Percentiles rank a stretch among this genome's conserved stretches.
These are phyloP conservation scores for Myopa testacea DNA, from an alignment of 2,888 invertebrate species.

Conservation along the genomic window DNA sequence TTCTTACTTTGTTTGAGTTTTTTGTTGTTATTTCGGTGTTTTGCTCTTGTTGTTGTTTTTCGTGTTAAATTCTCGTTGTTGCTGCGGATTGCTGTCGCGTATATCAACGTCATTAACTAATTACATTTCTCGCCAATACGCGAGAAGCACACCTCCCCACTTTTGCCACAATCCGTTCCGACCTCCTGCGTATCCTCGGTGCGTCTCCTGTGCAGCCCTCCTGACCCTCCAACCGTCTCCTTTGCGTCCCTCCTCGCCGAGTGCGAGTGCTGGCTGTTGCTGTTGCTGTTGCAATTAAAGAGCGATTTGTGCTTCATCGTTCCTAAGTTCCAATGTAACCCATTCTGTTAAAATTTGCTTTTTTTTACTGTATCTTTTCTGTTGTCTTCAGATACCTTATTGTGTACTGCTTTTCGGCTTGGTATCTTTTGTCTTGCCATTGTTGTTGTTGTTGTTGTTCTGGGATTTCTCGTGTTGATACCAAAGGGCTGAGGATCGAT, in stretches of 20 bases:
- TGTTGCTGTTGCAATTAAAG: conserved; percentile 36
- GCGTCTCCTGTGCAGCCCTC: background rate
- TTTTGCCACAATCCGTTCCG: background rate
- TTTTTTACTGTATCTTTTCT: background rate
- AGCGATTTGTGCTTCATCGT: conserved; percentile 25
- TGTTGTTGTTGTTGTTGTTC: conserved; percentile 13
- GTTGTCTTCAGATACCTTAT: background rate
- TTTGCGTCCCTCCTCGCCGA: background rate
- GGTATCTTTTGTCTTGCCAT: background rate
- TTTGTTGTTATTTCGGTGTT: background rate
- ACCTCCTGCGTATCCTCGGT: background rate
- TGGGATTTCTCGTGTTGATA: conserved; percentile 1
- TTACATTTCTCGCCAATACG: conserved; percentile 40
- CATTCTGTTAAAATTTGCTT: background rate
- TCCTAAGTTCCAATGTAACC: background rate
- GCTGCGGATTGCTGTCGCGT: conserved; percentile 31
- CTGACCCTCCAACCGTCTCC: background rate
- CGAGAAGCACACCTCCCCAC: conserved; percentile 20
- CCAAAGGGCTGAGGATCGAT: conserved; percentile 25
- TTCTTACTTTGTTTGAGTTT: background rate
- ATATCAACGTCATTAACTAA: conserved; percentile 40
- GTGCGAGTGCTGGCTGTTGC: conserved; percentile 10
- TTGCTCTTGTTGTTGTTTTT: background rate
- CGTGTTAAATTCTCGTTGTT: background rate
- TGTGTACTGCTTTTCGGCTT: too few species aligned